phyloP scores from a whole-genome alignment of 2,888 invertebrate species.

The Thecophora atra region DNA sequence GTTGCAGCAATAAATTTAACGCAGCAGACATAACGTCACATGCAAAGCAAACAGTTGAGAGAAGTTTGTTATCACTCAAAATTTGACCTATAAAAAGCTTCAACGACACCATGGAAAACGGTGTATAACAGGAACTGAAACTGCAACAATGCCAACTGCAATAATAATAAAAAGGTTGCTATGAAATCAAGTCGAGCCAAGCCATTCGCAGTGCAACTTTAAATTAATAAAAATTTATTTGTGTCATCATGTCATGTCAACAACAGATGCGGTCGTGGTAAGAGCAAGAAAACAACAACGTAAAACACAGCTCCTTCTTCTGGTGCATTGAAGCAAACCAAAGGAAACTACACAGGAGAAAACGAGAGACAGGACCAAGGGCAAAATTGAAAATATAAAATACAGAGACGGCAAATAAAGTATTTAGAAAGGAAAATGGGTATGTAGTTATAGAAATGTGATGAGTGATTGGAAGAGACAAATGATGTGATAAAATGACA shows the following conservation, averaged over 20 bases:
- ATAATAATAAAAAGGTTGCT: background rate
- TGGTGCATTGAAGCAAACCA: background rate
- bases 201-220: slow-evolving; percentile 17
- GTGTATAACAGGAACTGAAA: background rate
- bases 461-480: too few relatives aligned
- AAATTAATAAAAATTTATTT: slow-evolving; percentile 38
- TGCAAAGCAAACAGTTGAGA: too few relatives aligned
- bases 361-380: background rate
- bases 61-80: too few relatives aligned
- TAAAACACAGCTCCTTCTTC: too few relatives aligned
- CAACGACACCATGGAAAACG: too few relatives aligned
- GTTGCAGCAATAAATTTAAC: too few relatives aligned
- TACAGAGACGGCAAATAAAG: too few relatives aligned
- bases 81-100: too few relatives aligned
- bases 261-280: slow-evolving; percentile 34
- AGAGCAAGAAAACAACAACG: background rate
- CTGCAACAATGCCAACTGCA: slow-evolving; percentile 7
- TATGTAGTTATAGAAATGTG: too few relatives aligned
- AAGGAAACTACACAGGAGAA: background rate
- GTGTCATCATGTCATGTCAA: slow-evolving; percentile 43
- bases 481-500: too few relatives aligned
- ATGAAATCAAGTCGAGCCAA: background rate
- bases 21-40: too few relatives aligned
- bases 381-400: background rate
- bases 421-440: too few relatives aligned